Base-by-base conservation (phyloP, 2,113 vertebrate species). In the Vulpes vulpes region DNA sequence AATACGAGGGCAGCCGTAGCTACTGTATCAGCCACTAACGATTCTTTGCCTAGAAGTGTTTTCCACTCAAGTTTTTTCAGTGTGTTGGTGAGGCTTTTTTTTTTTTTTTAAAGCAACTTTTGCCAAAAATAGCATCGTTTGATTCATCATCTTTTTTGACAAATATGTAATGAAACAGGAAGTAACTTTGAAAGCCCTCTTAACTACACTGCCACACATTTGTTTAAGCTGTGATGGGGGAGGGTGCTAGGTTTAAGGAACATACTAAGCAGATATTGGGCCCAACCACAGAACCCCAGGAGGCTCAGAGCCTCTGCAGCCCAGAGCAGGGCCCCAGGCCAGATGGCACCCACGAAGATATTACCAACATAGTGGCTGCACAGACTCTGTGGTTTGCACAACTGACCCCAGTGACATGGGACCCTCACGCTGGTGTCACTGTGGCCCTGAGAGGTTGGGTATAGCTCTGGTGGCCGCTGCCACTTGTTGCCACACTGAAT, bases 131-230 rank as follows among this genome's bases (percentile, higher is more conserved):
- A 97, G 89, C 84, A 79, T 55, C 81, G 3, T 71, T 97, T 88
- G 80, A 96, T 86, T 93, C 88, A 90, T 96, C 96, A 95, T 88
- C 81, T 91, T 91, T 97, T 91, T 89, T 94, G 76, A 95, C 80
- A 97, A 84, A 55, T 83, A 76, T 35, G n/a, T 88, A 93, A 88
- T 85, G 76, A 96, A 95, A 88, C 35, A 95, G 94, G 84, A 94
- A 97, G 19, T 87, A 74, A 94, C 79, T 96, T 60, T 94, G 83
- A 95, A 94, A 97, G 16, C n/a, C 55, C 16, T 93, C 82, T 96
- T 97, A 88, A 82, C 1, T 88, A 17, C 55, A 62, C 76, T 62
- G 65, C 96, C 67, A 79, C 2, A 74, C 53, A 51, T 96, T 92
- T 95, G 71, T 88, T 87, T 95, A 27, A 73, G 43, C 59, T 38